A percentile compares a stretch with the other conserved stretches of the same genome.
These are phyloP conservation scores for Cynopterus brachyotis DNA, from an alignment of 2,113 vertebrate genomes.

Conservation along the genomic window DNA sequence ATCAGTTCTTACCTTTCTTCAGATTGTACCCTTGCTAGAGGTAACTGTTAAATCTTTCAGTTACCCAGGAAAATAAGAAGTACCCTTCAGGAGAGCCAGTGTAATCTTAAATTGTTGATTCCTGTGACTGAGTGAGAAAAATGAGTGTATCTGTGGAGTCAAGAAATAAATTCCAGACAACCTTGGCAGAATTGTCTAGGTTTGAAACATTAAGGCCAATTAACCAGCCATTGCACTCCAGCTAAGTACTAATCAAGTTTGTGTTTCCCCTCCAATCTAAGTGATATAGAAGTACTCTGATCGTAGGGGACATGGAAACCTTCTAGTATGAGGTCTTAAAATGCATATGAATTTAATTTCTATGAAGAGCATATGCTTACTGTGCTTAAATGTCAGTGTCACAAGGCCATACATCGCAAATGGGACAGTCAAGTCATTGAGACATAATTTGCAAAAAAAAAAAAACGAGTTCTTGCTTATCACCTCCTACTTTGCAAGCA, in stretches of 20 bases:
- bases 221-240: conserved; percentile 56
- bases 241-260: conserved; percentile 66
- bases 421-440: neutral
- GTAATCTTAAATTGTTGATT: conserved; percentile 53
- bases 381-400: conserved; percentile 43
- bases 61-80: conserved; percentile 59
- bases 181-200: conserved; percentile 15
- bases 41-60: conserved; percentile 51
- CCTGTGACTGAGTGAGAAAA: conserved; percentile 62
- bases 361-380: conserved; percentile 38
- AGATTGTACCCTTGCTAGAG: neutral
- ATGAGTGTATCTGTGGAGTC: neutral
- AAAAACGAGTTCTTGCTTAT: neutral
- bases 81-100: neutral
- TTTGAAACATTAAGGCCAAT: conserved; percentile 60
- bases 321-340: neutral
- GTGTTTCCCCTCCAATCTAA: conserved; percentile 47
- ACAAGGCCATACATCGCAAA: neutral
- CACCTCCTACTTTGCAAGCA: neutral
- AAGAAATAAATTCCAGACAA: conserved; percentile 60
- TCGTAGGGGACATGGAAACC: neutral
- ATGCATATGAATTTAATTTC: conserved; percentile 56
- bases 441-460: conserved; percentile 48
- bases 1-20: conserved; percentile 14
- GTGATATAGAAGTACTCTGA: conserved; percentile 27